Conservation (phyloP, 2,888 invertebrate genomes). For the Orthonychiurus folsomi region DNA sequence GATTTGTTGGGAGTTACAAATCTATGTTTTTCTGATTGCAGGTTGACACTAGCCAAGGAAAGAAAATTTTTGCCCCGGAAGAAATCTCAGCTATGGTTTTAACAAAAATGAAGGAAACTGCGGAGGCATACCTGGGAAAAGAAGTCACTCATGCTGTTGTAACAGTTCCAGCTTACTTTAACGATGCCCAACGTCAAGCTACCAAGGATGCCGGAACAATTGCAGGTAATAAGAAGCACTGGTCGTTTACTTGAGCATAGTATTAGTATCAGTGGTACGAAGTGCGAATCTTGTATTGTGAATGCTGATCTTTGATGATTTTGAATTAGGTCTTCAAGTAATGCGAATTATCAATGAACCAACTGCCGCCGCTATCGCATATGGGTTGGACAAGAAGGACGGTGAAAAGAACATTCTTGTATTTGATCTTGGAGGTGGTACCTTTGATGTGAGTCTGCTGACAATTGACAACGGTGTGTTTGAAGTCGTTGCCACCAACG, state of each 20-base stretch:
- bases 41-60: constrained; percentile 70
- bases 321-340: constrained; percentile 70
- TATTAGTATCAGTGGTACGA: not conserved
- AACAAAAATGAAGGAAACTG: constrained; percentile 95
- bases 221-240: constrained; percentile 57
- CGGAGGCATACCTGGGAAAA: constrained; percentile 74
- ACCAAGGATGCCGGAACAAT: constrained; percentile 98
- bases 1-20: not conserved
- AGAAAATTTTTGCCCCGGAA: constrained; percentile 91
- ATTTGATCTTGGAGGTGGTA: constrained; percentile 98
- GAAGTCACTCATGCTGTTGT: constrained; percentile 68
- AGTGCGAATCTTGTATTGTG: not conserved
- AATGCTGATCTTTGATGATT: not conserved
- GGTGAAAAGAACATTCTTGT: constrained; percentile 97
- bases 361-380: constrained; percentile 93
- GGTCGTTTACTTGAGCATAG: too few species aligned
- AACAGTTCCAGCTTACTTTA: too few species aligned
- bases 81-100: constrained; percentile 99
- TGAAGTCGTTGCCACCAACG: constrained; percentile 84
- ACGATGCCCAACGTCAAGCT: constrained; percentile 97
- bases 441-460: constrained; percentile 94
- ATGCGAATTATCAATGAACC: constrained; percentile 98
- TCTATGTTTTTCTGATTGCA: constrained; percentile 40
- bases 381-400: constrained; percentile 91
- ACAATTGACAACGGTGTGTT: constrained; percentile 99